Evolutionary conservation across 2,797 vertebrate genomes (phyloP), one percentile per base, ranked within the genome.

Genomic region (Poecilia velifera): DNA sequence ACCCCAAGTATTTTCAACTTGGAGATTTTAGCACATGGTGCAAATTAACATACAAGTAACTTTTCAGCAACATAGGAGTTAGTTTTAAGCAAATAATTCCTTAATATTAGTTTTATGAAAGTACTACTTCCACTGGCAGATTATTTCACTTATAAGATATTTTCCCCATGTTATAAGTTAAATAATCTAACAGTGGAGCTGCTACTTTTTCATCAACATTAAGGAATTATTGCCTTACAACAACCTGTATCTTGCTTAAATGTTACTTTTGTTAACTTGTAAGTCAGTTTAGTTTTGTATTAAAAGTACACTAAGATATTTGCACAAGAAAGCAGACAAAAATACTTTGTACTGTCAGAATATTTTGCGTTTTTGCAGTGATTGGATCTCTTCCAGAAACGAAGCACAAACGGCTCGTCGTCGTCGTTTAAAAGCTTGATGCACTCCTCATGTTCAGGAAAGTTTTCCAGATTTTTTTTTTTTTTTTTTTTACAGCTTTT

Each of bases 401-500:
- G 3, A 62, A 62, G 59, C 59, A 62, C 59, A 34, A 34, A 18
- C 16, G 14, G 59, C 14, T 62, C 12, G 2, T 62, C 14, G 28
- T 59, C 4, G n/a, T 31, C 12, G 12, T 13, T 59, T 14, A 31
- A 59, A 14, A 62, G 13, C 28, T 62, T 34, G 28, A n/a, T 28
- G 55, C 55, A 57, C n/a, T 28, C 22, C 25, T 55, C 53, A 6
- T 31, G 55, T 59, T 31, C 57, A 31, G 57, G 18, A 70, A 41
- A 14, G 25, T 45, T 45, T 41, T n/a, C 25, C 53, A 57, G 25
- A 57, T 57, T 57, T 71, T 49, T 72, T 25, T 1, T 25, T 9
- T 3, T 3, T 53, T 25, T 7, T 16, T 76, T 79, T 71, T 46
- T 74, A 83, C 91, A 14, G 80, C 71, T 78, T 76, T 57, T 74